phyloP scores from a whole-genome alignment of 2,797 vertebrate species.

The Glossophaga mutica region DNA sequence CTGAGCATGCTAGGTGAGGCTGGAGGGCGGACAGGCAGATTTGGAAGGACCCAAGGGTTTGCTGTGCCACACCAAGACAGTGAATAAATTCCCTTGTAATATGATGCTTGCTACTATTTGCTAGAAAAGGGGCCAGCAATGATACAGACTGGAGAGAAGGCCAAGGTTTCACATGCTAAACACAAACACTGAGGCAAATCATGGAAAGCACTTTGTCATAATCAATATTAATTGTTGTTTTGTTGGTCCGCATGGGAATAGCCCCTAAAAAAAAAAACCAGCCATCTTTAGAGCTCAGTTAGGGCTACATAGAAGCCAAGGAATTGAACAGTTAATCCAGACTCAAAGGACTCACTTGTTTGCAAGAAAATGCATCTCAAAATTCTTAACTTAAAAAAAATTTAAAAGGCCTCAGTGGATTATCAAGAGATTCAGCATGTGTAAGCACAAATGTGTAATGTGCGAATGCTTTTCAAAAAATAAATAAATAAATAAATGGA shows the following conservation, averaged over 20 bases:
- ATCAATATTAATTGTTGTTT: slow-evolving; percentile 7
- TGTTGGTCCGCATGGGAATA: neutral
- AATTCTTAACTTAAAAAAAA: slow-evolving; percentile 26
- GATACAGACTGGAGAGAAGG: neutral
- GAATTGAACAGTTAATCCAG: slow-evolving; percentile 27
- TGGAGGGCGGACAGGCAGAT: neutral
- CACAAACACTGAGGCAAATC: neutral
- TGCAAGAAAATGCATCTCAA: slow-evolving; percentile 31
- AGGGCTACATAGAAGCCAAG: slow-evolving; percentile 13
- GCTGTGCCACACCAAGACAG: neutral
- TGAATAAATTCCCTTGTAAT: neutral
- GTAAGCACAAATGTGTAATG: neutral
- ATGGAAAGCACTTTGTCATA: slow-evolving; percentile 5
- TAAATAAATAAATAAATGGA: neutral
- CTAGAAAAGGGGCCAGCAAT: neutral
- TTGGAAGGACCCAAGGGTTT: neutral
- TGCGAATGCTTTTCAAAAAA: neutral
- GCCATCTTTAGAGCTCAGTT: neutral
- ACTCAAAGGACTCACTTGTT: neutral
- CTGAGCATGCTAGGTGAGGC: neutral
- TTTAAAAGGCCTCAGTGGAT: neutral
- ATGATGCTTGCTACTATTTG: neutral
- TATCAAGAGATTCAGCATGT: neutral
- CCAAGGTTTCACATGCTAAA: neutral
- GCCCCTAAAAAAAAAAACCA: slow-evolving; percentile 28